These are phyloP conservation scores for Salvelinus namaycush DNA, from an alignment of 2,113 vertebrate genomes.

Conservation along the genomic window DNA sequence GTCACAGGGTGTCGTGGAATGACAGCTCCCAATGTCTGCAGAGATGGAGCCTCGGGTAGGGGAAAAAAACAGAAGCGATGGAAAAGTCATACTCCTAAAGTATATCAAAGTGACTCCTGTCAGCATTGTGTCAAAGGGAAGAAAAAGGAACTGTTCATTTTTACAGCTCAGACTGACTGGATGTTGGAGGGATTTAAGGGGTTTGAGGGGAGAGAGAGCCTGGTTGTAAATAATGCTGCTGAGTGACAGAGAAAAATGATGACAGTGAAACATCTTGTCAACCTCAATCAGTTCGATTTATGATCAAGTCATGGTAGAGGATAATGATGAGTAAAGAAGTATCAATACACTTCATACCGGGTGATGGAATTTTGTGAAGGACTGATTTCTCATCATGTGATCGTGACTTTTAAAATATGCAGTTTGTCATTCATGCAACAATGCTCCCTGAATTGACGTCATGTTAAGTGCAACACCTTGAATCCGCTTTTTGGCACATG, in stretches of 20 bases:
- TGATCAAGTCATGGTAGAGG: conserved; percentile 41
- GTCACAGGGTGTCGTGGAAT: conserved; percentile 89
- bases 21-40: conserved; percentile 98
- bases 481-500: background rate
- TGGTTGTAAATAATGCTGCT: conserved; percentile 50
- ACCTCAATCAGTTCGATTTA: conserved; percentile 22
- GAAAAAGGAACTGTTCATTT: conserved; percentile 93
- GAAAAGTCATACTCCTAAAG: conserved; percentile 94
- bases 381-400: conserved; percentile 14
- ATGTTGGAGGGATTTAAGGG: conserved; percentile 5
- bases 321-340: conserved; percentile 15
- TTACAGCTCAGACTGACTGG: conserved; percentile 72
- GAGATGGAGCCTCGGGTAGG: conserved; percentile 89
- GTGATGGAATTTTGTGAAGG: background rate
- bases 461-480: background rate
- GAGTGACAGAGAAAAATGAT: conserved; percentile 46
- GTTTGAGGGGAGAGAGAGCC: conserved; percentile 9
- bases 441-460: background rate
- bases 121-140: conserved; percentile 88
- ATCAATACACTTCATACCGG: background rate
- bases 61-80: conserved; percentile 85
- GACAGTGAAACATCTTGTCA: conserved; percentile 58
- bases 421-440: background rate
- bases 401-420: background rate
- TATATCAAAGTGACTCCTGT: conserved; percentile 99